Evolutionary conservation across 2,113 vertebrate species (phyloP).

Genomic region (Microcebus lehilahytsara): DNA sequence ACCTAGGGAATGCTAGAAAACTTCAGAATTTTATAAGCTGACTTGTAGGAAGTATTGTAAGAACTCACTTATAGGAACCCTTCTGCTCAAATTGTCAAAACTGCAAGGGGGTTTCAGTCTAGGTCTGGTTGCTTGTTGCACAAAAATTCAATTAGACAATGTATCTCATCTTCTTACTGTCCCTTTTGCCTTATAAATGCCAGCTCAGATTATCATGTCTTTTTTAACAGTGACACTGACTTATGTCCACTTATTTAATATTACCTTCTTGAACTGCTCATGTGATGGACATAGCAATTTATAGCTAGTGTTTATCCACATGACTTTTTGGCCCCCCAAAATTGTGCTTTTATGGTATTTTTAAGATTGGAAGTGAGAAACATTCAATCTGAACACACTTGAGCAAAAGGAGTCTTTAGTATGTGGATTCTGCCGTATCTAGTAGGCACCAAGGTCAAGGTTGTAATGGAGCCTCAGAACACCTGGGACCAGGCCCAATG

Average conservation of each 20-base stretch:
- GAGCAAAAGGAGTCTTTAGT: background rate
- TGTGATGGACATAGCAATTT: background rate
- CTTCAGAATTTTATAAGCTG: background rate
- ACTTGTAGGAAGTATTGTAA: slow-evolving; percentile 13
- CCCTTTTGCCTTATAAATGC: background rate
- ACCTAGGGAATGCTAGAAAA: background rate
- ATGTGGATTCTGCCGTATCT: background rate
- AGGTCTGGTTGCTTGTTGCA: too few species aligned
- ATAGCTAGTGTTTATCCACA: background rate
- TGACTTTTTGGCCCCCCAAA: background rate
- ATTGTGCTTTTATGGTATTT: background rate
- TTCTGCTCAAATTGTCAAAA: background rate
- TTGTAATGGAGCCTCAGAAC: too few species aligned
- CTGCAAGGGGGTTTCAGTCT: too few species aligned
- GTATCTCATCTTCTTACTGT: background rate
- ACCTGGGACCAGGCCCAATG: background rate
- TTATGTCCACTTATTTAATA: background rate
- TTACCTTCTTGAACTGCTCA: background rate
- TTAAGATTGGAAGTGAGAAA: background rate
- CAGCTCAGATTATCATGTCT: background rate
- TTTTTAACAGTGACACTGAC: background rate
- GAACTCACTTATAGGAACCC: background rate
- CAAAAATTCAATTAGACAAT: too few species aligned
- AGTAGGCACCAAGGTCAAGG: too few species aligned
- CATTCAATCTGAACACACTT: background rate